Conservation (phyloP, 2,888 invertebrate genomes). For the Polydrusus cervinus region DNA sequence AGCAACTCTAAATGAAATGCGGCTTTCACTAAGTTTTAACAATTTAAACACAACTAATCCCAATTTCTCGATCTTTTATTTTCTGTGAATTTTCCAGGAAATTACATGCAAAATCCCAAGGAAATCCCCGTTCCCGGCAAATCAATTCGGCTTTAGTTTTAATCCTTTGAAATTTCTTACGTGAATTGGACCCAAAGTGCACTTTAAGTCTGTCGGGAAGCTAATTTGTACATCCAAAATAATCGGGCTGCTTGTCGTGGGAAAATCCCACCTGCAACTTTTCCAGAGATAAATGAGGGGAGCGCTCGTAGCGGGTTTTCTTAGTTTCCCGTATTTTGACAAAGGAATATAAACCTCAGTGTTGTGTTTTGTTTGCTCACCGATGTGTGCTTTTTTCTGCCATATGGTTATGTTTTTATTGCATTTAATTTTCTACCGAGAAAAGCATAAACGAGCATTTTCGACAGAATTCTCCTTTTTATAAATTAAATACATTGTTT, state of each 20-base stretch:
- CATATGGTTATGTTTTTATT: constrained; percentile 30
- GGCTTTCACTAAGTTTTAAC: constrained; percentile 15
- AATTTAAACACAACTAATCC: constrained; percentile 21
- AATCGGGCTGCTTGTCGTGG: constrained; percentile 41
- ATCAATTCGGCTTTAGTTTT: constrained; percentile 48
- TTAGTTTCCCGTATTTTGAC: constrained; percentile 40
- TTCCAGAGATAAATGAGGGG: constrained; percentile 57
- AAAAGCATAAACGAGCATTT: constrained; percentile 21
- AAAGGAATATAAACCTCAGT: constrained; percentile 40
- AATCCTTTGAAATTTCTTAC: constrained; percentile 44
- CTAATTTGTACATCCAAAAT: constrained; percentile 45
- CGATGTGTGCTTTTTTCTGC: constrained; percentile 40
- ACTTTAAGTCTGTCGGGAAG: constrained; percentile 42
- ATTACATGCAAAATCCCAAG: constrained; percentile 47
- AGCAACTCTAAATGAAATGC: neutral
- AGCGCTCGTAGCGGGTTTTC: constrained; percentile 44
- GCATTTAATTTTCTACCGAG: constrained; percentile 27
- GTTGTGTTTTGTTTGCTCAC: constrained; percentile 36
- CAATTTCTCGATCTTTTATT: constrained; percentile 34
- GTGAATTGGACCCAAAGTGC: constrained; percentile 30
- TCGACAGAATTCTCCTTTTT: neutral
- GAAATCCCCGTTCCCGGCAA: constrained; percentile 39
- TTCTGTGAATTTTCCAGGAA: constrained; percentile 20
- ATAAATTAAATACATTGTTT: neutral
- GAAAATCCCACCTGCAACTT: constrained; percentile 57